Conservation (phyloP, 2,888 invertebrate species). For the Drosophila prostipennis region DNA sequence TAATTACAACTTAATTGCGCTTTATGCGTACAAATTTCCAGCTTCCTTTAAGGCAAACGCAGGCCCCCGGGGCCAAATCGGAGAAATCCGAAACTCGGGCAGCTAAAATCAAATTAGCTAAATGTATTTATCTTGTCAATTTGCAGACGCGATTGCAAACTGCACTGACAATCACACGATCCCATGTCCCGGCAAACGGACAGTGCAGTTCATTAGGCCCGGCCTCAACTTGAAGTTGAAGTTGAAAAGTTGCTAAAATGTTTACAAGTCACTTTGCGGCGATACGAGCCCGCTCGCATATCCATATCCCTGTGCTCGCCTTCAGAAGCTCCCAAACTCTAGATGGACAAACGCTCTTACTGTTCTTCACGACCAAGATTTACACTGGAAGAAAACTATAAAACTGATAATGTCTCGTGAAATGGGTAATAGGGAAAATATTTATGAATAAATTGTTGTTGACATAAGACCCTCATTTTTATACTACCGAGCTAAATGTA, state of each 20-base stretch:
- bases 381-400: neutral
- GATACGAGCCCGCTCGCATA: constrained; percentile 27
- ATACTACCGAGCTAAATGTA: no score
- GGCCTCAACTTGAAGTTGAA: constrained; percentile 55
- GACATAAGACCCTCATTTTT: no score
- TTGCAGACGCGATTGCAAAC: constrained; percentile 68
- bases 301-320: constrained; percentile 50
- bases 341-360: constrained; percentile 68
- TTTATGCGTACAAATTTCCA: constrained; percentile 73
- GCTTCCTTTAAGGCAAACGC: constrained; percentile 53
- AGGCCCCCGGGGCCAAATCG: neutral
- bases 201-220: constrained; percentile 76
- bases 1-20: constrained; percentile 79
- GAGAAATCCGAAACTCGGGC: constrained; percentile 28
- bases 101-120: constrained; percentile 73
- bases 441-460: no score
- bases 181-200: constrained; percentile 32
- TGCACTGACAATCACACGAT: constrained; percentile 70
- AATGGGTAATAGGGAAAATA: no score
- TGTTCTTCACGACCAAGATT: constrained; percentile 54
- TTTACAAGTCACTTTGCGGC: constrained; percentile 78
- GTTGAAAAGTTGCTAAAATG: constrained; percentile 80
- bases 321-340: constrained; percentile 59
- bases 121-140: constrained; percentile 82
- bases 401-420: neutral